These are phyloP conservation scores for Pelusios castaneus DNA, from an alignment of 2,113 vertebrate genomes.

Conservation along the genomic window DNA sequence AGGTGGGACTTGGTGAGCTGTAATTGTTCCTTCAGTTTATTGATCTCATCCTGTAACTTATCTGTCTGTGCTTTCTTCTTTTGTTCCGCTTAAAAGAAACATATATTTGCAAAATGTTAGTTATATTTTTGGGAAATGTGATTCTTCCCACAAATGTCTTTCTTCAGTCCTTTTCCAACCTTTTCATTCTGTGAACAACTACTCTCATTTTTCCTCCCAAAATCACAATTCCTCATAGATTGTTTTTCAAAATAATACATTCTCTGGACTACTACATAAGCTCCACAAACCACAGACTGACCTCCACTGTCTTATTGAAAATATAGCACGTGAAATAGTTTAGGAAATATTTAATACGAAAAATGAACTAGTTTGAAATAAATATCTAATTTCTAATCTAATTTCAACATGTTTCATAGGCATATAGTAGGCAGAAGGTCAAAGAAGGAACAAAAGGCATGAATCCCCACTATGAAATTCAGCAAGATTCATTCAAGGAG, in stretches of 20 bases:
- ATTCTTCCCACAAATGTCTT: not conserved
- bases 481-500: not conserved
- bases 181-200: not conserved
- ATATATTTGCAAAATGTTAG: not conserved
- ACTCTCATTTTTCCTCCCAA: not conserved
- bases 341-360: not conserved
- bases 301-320: not conserved
- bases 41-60: conserved; percentile 82
- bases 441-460: not conserved
- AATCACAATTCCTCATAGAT: not conserved
- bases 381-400: not conserved
- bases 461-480: not conserved
- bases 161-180: not conserved
- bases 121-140: not conserved
- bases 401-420: not conserved
- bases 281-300: not conserved
- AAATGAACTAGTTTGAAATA: not conserved
- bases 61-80: conserved; percentile 81
- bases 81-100: conserved; percentile 76
- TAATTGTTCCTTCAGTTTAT: conserved; percentile 85
- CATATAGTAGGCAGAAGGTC: not conserved
- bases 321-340: not conserved
- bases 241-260: not conserved
- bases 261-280: not conserved
- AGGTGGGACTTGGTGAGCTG: conserved; percentile 85